These are phyloP conservation scores for Lepidocyrtoides sp. DNA, from an alignment of 2,888 invertebrate genomes.

Conservation along the genomic window DNA sequence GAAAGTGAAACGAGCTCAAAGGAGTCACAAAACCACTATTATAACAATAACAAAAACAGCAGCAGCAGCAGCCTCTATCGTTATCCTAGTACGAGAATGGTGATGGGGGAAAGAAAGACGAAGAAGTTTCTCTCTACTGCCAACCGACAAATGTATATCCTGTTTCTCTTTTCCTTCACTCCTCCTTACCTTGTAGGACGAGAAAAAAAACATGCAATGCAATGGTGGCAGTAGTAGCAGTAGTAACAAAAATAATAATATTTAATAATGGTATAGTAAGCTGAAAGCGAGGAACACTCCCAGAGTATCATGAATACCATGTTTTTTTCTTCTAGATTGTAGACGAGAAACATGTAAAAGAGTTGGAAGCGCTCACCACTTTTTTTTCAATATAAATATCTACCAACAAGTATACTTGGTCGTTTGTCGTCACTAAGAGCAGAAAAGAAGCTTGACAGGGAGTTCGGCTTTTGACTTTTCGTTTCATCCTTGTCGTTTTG, in stretches of 20 bases:
- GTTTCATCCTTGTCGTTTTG: constrained; percentile 39
- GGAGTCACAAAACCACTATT: constrained; percentile 63
- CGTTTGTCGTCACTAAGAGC: background rate
- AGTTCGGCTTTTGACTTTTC: constrained; percentile 50
- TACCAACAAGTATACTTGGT: background rate
- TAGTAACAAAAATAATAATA: background rate
- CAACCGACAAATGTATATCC: background rate
- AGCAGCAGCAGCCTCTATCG: background rate
- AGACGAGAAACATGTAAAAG: constrained; percentile 4
- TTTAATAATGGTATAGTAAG: background rate
- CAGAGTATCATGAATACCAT: constrained; percentile 38
- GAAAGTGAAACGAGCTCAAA: constrained; percentile 71
- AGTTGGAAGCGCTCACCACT: background rate
- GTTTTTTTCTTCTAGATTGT: constrained; percentile 56
- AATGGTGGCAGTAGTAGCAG: background rate
- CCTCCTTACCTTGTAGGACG: background rate
- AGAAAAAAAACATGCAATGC: background rate
- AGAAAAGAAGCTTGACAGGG: background rate
- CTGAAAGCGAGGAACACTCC: background rate
- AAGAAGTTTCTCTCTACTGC: background rate
- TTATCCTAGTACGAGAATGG: background rate
- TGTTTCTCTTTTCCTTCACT: constrained; percentile 3
- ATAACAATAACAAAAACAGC: background rate
- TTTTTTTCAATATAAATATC: constrained; percentile 9
- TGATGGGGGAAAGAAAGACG: background rate